These are phyloP conservation scores for Nothobranchius kuhntae DNA, from an alignment of 2,113 vertebrate genomes.

Conservation along the genomic window DNA sequence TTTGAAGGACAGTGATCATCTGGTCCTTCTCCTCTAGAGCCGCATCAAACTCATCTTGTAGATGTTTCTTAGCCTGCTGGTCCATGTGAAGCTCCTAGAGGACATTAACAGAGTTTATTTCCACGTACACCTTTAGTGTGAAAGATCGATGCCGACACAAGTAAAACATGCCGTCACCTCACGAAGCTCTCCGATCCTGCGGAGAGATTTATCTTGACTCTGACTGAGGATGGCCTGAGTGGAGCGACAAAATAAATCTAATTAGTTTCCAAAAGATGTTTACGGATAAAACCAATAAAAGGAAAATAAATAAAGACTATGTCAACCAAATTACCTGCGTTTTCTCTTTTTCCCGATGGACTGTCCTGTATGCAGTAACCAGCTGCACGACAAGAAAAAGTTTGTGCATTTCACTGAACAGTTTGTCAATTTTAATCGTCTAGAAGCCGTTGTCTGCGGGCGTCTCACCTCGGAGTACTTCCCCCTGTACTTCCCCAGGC, in stretches of 20 bases:
- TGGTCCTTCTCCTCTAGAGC: constrained; percentile 96
- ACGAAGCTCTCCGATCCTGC: constrained; percentile 92
- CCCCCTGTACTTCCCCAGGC: constrained; percentile 86
- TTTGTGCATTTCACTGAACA: background rate
- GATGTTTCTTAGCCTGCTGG: constrained; percentile 96
- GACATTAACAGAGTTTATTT: constrained; percentile 7
- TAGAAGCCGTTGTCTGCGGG: background rate
- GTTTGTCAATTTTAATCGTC: background rate
- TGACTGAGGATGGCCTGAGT: constrained; percentile 90
- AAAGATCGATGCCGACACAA: background rate
- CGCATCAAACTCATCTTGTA: constrained; percentile 97
- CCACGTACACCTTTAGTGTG: background rate
- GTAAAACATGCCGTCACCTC: constrained; percentile 78
- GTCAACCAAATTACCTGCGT: constrained; percentile 85
- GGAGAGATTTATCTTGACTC: constrained; percentile 95
- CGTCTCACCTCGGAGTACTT: constrained; percentile 91
- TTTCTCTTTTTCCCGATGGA: constrained; percentile 94
- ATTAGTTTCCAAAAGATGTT: background rate
- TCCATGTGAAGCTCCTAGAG: constrained; percentile 96
- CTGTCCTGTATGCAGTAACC: constrained; percentile 86
- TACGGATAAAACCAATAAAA: background rate
- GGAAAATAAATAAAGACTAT: background rate
- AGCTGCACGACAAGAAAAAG: constrained; percentile 73
- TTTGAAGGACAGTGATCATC: constrained; percentile 93
- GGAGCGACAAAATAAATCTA: constrained; percentile 16